Conservation (phyloP, 2,113 vertebrate genomes). For the Octodon degus region DNA sequence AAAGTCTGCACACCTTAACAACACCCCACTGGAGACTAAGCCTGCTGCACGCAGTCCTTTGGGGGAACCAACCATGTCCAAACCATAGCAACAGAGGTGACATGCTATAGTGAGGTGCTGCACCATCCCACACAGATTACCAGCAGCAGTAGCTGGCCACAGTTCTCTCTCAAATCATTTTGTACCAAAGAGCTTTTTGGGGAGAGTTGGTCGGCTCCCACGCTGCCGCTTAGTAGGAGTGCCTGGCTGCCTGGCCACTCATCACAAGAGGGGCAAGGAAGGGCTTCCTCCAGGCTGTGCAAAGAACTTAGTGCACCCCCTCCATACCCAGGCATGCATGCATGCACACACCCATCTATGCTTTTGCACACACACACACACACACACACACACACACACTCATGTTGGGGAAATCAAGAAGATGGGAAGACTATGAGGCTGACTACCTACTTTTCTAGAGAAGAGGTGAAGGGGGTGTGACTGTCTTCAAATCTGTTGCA, state of each 20-base stretch:
- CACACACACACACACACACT: rapidly evolving
- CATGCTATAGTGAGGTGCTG: background rate
- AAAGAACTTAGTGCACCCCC: background rate
- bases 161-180: background rate
- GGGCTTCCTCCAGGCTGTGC: background rate
- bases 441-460: background rate
- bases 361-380: background rate
- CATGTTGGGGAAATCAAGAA: background rate
- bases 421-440: background rate
- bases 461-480: background rate
- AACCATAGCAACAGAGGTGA: background rate
- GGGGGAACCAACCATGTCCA: background rate
- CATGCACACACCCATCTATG: background rate
- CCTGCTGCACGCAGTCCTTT: background rate
- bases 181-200: background rate
- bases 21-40: background rate
- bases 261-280: background rate
- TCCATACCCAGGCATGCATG: background rate
- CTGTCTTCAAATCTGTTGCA: background rate
- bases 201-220: background rate
- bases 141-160: background rate
- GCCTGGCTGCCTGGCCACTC: background rate
- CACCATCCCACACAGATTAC: background rate
- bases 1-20: background rate
- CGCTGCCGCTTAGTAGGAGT: background rate